phyloP scores from a whole-genome alignment of 2,888 invertebrate genomes.

The Tipula helvola region DNA sequence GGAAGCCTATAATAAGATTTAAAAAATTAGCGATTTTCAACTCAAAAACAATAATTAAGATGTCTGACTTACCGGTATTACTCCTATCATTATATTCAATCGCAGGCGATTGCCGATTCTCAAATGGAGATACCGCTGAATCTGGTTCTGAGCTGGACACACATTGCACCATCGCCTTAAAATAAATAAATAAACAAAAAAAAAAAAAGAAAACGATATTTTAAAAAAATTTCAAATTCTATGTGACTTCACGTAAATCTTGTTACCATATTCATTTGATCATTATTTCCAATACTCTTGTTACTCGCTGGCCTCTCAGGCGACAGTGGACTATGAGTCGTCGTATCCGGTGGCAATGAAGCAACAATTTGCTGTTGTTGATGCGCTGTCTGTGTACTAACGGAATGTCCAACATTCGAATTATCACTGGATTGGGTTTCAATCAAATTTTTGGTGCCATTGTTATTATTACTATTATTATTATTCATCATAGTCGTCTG shows the following conservation, averaged over 20 bases:
- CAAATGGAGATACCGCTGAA: conserved; percentile 40
- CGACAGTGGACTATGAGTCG: conserved; percentile 68
- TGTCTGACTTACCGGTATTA: conserved; percentile 23
- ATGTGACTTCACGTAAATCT: background rate
- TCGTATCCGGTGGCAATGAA: conserved; percentile 70
- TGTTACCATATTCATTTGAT: conserved; percentile 27
- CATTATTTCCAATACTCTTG: conserved; percentile 32
- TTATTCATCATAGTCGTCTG: conserved; percentile 67
- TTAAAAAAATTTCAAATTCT: background rate
- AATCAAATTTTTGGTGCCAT: conserved; percentile 24
- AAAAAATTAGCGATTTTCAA: background rate
- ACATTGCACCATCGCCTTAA: conserved; percentile 53
- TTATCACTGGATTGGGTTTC: conserved; percentile 5
- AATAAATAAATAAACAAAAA: conserved; percentile 29
- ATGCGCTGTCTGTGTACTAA: conserved; percentile 47
- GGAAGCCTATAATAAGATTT: background rate
- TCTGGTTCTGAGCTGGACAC: conserved; percentile 79
- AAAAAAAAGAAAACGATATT: conserved; percentile 37
- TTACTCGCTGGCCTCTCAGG: conserved; percentile 37
- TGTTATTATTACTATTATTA: conserved; percentile 41
- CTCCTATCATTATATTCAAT: conserved; percentile 28
- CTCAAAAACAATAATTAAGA: no score
- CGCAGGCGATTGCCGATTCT: conserved; percentile 33
- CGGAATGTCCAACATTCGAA: conserved; percentile 45
- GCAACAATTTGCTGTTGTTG: conserved; percentile 26